Conservation (phyloP, 2,113 vertebrate species). For the Protobothrops flavoviridis region DNA sequence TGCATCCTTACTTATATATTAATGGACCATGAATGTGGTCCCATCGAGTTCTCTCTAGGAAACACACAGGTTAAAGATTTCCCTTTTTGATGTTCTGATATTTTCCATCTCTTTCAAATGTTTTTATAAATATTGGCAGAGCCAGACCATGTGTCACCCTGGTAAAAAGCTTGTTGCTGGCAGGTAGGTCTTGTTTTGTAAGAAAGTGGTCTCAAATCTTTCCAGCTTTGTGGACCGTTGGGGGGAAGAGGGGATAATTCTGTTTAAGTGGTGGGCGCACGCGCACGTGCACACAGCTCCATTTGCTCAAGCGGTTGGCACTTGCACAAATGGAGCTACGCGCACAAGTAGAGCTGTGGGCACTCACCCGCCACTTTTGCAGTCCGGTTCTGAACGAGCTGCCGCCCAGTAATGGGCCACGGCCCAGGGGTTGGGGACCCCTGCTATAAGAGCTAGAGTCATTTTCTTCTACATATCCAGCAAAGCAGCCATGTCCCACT, state of each 20-base stretch:
- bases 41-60: neutral
- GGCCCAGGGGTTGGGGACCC: neutral
- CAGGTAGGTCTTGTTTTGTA: neutral
- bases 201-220: neutral
- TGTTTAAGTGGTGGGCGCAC: neutral
- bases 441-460: neutral
- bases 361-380: neutral
- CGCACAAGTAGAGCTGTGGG: neutral
- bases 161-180: neutral
- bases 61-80: neutral
- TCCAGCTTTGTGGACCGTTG: neutral
- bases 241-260: neutral
- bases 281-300: neutral
- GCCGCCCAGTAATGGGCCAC: neutral
- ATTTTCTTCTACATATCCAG: neutral
- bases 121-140: neutral
- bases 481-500: neutral
- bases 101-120: neutral
- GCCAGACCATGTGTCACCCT: neutral
- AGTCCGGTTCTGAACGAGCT: neutral
- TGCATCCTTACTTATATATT: neutral
- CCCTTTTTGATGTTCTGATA: neutral
- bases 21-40: neutral
- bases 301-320: neutral
- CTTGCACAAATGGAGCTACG: neutral